phyloP scores from a whole-genome alignment of 1,140 invertebrate species.

The Ooceraea biroi region DNA sequence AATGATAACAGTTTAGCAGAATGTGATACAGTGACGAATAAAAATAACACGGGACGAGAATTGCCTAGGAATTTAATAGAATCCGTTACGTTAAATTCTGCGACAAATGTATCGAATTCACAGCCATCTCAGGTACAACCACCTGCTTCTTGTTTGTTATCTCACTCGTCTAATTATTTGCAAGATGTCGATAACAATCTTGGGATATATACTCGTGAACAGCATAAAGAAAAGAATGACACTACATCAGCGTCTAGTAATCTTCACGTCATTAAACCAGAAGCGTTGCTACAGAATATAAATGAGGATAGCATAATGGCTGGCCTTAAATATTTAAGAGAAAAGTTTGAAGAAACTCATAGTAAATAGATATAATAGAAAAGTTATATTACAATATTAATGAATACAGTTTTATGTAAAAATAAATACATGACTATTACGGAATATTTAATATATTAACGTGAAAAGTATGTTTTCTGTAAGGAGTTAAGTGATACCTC shows the following conservation, averaged over 20 bases:
- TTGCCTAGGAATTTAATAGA: background rate
- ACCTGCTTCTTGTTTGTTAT: constrained; percentile 19
- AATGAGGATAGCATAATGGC: constrained; percentile 89
- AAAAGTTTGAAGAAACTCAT: constrained; percentile 85
- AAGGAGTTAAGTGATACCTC: background rate
- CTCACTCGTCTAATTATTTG: constrained; percentile 33
- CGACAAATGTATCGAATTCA: background rate
- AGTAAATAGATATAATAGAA: constrained; percentile 46
- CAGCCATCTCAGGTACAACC: constrained; percentile 11
- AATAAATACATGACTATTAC: too few relatives aligned
- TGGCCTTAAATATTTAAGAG: constrained; percentile 89
- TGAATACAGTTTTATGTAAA: constrained; percentile 48
- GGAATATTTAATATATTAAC: background rate
- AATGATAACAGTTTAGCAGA: constrained; percentile 70
- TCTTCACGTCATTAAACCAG: background rate
- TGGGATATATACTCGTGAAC: background rate
- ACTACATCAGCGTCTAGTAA: background rate
- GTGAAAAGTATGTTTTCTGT: too few relatives aligned
- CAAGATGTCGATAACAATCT: background rate
- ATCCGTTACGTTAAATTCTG: background rate
- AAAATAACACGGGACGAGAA: background rate
- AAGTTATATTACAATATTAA: background rate
- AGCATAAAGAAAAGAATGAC: background rate
- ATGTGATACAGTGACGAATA: background rate
- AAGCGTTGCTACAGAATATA: constrained; percentile 42